Evolutionary conservation across 2,888 invertebrate species (phyloP).

Genomic region (Stenurella melanura): DNA sequence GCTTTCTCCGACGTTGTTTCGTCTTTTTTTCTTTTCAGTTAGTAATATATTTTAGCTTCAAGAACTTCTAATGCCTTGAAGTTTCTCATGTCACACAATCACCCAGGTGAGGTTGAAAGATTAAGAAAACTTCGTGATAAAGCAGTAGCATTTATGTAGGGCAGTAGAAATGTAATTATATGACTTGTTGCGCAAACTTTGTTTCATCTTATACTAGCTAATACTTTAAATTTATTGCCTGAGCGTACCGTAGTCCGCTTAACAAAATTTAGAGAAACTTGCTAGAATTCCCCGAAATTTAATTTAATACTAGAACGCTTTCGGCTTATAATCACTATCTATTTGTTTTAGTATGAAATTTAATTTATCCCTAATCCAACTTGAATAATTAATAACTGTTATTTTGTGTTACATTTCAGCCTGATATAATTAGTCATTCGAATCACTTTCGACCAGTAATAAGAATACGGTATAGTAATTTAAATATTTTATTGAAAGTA

Average conservation of each 20-base stretch:
- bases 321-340: constrained; percentile 23
- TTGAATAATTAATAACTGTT: constrained; percentile 8
- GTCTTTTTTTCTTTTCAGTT: background rate
- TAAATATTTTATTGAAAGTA: too few relatives aligned
- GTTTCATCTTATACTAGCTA: constrained; percentile 23
- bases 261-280: constrained; percentile 25
- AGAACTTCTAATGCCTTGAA: background rate
- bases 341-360: constrained; percentile 25
- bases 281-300: constrained; percentile 16
- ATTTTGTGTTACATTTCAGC: constrained; percentile 3
- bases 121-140: constrained; percentile 37
- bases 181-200: constrained; percentile 39
- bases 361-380: constrained; percentile 17
- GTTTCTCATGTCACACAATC: background rate
- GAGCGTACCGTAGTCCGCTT: constrained; percentile 20
- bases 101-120: constrained; percentile 21
- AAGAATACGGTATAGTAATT: background rate
- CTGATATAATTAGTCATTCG: background rate
- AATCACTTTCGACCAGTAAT: background rate
- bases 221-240: constrained; percentile 37
- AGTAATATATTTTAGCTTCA: background rate
- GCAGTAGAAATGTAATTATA: constrained; percentile 36
- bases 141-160: constrained; percentile 33
- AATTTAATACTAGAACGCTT: constrained; percentile 24
- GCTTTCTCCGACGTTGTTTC: background rate